Evolutionary conservation across 2,797 vertebrate genomes (phyloP).

Genomic region (Sebastes cheni): DNA sequence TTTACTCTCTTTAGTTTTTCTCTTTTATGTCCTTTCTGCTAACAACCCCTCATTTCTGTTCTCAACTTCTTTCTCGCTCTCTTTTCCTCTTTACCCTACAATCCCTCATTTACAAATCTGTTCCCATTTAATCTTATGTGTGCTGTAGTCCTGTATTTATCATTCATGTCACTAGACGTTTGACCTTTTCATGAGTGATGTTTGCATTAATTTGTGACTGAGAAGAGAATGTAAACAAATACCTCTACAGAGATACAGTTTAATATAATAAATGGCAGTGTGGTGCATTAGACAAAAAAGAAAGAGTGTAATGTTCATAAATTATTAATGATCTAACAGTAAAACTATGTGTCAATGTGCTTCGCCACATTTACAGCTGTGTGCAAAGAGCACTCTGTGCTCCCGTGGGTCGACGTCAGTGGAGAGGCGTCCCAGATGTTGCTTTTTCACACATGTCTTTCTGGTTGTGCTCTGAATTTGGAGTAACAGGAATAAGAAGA

Average conservation of each 20-base stretch:
- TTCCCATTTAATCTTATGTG: constrained; percentile 20
- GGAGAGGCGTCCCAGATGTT: background rate
- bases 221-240: background rate
- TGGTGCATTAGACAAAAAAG: background rate
- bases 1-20: background rate
- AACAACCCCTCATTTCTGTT: background rate
- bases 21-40: background rate
- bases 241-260: background rate
- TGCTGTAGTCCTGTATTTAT: constrained; percentile 34
- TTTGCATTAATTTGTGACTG: background rate
- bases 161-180: background rate
- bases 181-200: constrained; percentile 17
- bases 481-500: background rate
- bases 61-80: background rate
- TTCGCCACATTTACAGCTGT: background rate
- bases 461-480: background rate
- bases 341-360: background rate
- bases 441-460: background rate
- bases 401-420: background rate
- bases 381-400: background rate
- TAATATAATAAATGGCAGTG: background rate
- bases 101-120: constrained; percentile 28
- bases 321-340: background rate
- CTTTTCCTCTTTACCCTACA: background rate
- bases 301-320: background rate